Conservation (phyloP, 2,797 vertebrate species). For the Sparidentex hasta region DNA sequence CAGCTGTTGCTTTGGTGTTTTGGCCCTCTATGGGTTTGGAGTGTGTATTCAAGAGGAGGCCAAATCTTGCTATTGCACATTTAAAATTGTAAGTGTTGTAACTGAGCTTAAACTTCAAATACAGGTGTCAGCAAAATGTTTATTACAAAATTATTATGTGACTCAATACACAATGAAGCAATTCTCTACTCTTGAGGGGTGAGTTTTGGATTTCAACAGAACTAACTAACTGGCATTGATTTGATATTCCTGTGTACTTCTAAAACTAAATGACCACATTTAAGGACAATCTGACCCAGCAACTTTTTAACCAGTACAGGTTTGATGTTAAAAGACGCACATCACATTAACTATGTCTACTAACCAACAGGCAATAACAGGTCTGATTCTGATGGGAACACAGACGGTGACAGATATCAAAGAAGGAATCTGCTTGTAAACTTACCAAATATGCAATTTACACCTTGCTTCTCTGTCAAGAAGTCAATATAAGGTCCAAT, state of each 20-base stretch:
- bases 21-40: too few relatives aligned
- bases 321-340: neutral
- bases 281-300: neutral
- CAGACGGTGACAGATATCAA: conserved; percentile 15
- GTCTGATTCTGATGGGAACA: conserved; percentile 17
- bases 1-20: too few relatives aligned
- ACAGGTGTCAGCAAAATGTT: too few relatives aligned
- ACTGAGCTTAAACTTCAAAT: too few relatives aligned
- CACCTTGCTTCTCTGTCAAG: conserved; percentile 88
- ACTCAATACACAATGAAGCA: too few relatives aligned
- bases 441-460: conserved; percentile 94
- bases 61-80: too few relatives aligned
- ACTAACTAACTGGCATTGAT: neutral
- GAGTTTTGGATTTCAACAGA: too few relatives aligned
- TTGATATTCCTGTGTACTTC: neutral
- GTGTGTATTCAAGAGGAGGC: too few relatives aligned
- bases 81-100: too few relatives aligned
- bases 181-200: too few relatives aligned
- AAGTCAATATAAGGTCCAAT: conserved; percentile 93
- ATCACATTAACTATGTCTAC: neutral
- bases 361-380: neutral
- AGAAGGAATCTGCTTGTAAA: conserved; percentile 41
- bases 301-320: neutral
- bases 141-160: too few relatives aligned
- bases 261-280: neutral